Percentiles rank a stretch among this genome's conserved stretches.
Evolutionary conservation across 2,113 vertebrate genomes (phyloP).

Genomic region (Spheniscus mendiculus): DNA sequence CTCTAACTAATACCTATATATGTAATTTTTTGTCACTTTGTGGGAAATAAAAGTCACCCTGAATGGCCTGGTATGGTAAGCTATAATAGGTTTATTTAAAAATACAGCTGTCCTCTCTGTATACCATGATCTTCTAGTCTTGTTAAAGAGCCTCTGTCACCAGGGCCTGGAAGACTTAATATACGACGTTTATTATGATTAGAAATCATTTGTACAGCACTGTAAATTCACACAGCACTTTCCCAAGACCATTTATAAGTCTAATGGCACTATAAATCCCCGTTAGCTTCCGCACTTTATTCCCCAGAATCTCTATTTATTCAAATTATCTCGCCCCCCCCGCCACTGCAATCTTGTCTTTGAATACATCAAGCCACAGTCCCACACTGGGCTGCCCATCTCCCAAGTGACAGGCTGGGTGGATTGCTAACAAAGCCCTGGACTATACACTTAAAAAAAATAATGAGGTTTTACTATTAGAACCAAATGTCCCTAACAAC

Average conservation of each 20-base stretch:
- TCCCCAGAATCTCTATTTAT: conserved; percentile 38
- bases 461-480: not conserved
- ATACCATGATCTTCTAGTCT: conserved; percentile 57
- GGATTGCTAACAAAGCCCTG: not conserved
- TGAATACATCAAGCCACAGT: not conserved
- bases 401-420: not conserved
- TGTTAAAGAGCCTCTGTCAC: conserved; percentile 68
- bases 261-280: conserved; percentile 71
- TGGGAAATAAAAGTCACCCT: conserved; percentile 49
- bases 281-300: conserved; percentile 57
- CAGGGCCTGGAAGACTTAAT: conserved; percentile 64
- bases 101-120: conserved; percentile 62
- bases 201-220: conserved; percentile 72
- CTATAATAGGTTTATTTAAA: conserved; percentile 50
- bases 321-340: not conserved
- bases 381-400: not conserved
- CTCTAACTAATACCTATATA: not conserved
- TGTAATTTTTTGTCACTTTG: not conserved
- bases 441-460: not conserved
- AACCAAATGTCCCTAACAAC: not conserved
- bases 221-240: conserved; percentile 72
- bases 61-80: conserved; percentile 37
- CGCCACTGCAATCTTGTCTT: not conserved
- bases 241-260: conserved; percentile 65
- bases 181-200: conserved; percentile 68